A percentile compares a stretch with the other conserved stretches of the same genome.
Conservation (phyloP, 1,140 invertebrate species). For the Diorhabda carinulata region DNA sequence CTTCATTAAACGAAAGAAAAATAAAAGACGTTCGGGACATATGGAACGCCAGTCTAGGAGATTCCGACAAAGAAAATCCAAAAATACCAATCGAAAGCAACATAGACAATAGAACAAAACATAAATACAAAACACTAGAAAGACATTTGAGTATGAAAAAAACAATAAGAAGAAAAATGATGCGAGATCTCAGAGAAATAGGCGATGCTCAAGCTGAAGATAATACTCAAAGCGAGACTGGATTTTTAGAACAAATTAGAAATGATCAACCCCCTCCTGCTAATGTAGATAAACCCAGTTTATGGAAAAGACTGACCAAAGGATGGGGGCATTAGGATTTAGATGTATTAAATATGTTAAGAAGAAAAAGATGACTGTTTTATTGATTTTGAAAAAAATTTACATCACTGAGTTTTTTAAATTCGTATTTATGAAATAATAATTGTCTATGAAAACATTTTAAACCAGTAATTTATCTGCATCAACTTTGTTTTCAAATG, state of each 20-base stretch:
- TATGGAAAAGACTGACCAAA: conserved; percentile 47
- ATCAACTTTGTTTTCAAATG: too few species aligned
- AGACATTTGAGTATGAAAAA: conserved; percentile 83
- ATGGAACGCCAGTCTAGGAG: conserved; percentile 32
- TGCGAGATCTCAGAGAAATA: conserved; percentile 64
- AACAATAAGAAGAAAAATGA: conserved; percentile 80
- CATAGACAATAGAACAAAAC: conserved; percentile 38
- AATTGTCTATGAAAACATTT: too few species aligned
- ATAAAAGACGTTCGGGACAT: conserved; percentile 46
- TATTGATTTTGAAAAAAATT: too few species aligned
- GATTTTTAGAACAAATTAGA: conserved; percentile 46
- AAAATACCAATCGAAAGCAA: conserved; percentile 27
- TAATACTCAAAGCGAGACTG: conserved; percentile 30
- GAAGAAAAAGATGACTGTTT: too few species aligned
- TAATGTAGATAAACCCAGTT: conserved; percentile 46
- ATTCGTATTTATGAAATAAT: too few species aligned
- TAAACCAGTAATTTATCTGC: too few species aligned
- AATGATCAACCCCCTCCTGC: conserved; percentile 46
- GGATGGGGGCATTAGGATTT: conserved; percentile 41
- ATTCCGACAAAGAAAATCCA: conserved; percentile 42
- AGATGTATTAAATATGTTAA: too few species aligned
- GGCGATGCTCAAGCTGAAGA: conserved; percentile 39
- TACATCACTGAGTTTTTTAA: too few species aligned
- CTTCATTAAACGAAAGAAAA: conserved; percentile 42
- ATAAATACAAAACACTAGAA: conserved; percentile 65